These are phyloP conservation scores for Drosophila pruinosa DNA, from an alignment of 1,140 invertebrate genomes.

Conservation along the genomic window DNA sequence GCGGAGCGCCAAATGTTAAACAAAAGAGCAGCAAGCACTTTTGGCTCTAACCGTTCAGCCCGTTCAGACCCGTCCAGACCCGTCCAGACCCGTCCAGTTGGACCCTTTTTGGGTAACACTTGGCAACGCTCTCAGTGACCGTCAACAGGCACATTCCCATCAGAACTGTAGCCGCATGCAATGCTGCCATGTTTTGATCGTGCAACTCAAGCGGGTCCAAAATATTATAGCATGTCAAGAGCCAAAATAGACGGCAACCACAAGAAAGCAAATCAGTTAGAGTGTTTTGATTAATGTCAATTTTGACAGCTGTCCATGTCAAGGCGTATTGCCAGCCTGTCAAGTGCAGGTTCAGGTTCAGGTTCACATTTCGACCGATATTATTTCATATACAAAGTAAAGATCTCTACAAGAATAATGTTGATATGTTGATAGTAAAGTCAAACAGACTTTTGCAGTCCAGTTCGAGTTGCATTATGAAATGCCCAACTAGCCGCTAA, in stretches of 20 bases:
- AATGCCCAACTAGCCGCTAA: neutral
- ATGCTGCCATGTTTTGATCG: slow-evolving; percentile 33
- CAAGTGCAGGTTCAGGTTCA: no score
- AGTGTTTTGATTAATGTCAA: slow-evolving; percentile 79
- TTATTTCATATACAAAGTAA: no score
- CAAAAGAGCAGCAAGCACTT: slow-evolving; percentile 27
- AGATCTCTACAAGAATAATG: no score
- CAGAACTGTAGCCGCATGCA: slow-evolving; percentile 11
- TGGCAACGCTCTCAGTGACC: no score
- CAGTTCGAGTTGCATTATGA: neutral
- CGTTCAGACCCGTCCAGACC: no score
- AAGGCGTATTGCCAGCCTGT: neutral
- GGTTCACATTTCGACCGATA: no score
- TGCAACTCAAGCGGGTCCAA: slow-evolving; percentile 9
- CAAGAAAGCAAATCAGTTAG: slow-evolving; percentile 51
- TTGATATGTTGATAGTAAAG: no score
- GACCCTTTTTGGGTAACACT: neutral
- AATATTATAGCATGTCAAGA: slow-evolving; percentile 14
- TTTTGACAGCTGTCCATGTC: slow-evolving; percentile 72
- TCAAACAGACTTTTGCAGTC: no score
- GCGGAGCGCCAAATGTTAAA: slow-evolving; percentile 28
- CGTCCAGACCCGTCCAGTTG: no score
- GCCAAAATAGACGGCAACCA: slow-evolving; percentile 2
- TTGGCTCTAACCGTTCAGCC: neutral
- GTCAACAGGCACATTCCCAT: slow-evolving; percentile 25